These are phyloP conservation scores for Triplophysa siluroides DNA, from an alignment of 2,113 vertebrate species.

Conservation along the genomic window DNA sequence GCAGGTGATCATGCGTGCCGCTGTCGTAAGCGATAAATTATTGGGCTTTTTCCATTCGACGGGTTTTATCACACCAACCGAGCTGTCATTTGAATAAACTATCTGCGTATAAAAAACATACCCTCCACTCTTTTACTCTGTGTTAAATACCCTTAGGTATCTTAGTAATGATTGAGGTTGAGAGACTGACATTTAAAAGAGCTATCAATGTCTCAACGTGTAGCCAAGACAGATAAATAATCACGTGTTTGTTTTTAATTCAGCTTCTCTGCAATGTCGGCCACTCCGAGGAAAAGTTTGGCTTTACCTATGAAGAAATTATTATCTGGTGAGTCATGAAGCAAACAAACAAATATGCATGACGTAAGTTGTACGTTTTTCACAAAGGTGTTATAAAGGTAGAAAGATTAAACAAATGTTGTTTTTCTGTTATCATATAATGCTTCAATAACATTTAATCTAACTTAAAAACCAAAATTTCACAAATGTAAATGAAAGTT, in stretches of 20 bases:
- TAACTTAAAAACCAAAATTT: too few species aligned
- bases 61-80: background rate
- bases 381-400: background rate
- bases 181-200: background rate
- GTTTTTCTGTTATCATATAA: background rate
- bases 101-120: background rate
- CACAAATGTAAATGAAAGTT: too few species aligned
- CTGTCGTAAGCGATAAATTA: background rate
- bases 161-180: background rate
- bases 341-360: background rate
- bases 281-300: constrained; percentile 91
- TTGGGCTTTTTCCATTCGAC: background rate
- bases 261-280: constrained; percentile 94
- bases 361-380: background rate
- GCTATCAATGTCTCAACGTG: background rate
- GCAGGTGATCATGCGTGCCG: background rate
- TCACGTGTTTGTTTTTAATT: constrained; percentile 52
- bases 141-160: background rate
- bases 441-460: background rate
- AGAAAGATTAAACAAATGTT: background rate
- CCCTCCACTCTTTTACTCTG: background rate
- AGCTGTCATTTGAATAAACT: background rate
- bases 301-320: constrained; percentile 96
- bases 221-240: background rate
- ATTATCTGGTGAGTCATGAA: constrained; percentile 90